phyloP scores from a whole-genome alignment of 2,888 invertebrate species.

The Drosophila acutilabella region DNA sequence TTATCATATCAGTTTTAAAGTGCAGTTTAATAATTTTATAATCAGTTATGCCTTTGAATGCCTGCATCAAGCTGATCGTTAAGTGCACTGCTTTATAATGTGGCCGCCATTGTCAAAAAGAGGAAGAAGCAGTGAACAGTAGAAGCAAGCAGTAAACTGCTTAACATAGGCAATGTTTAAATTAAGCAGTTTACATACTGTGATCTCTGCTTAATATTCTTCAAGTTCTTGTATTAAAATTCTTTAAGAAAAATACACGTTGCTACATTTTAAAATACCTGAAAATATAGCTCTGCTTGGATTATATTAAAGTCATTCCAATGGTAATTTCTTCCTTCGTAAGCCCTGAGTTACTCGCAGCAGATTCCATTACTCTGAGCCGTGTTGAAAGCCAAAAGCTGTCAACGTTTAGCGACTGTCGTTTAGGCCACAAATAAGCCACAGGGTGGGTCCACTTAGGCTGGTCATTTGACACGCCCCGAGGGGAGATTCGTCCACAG shows the following conservation, averaged over 20 bases:
- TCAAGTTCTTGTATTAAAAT: not conserved
- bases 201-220: not conserved
- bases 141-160: no score
- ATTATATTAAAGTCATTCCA: slow-evolving; percentile 40
- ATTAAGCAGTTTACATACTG: not conserved
- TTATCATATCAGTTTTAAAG: no score
- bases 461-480: slow-evolving; percentile 38
- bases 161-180: no score
- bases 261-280: not conserved
- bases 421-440: slow-evolving; percentile 43
- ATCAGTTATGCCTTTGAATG: no score
- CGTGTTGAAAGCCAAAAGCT: slow-evolving; percentile 60
- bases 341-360: slow-evolving; percentile 9
- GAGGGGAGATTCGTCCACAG: slow-evolving; percentile 15
- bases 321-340: slow-evolving; percentile 42
- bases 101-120: no score
- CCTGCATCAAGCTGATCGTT: no score
- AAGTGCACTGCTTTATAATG: no score
- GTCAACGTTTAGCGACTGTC: slow-evolving; percentile 57
- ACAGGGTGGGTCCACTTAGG: slow-evolving; percentile 37
- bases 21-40: no score
- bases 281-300: slow-evolving; percentile 1
- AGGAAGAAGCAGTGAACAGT: no score
- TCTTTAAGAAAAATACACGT: not conserved
- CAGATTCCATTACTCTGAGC: slow-evolving; percentile 23